These are phyloP conservation scores for Benitochromis conjunctus DNA, from an alignment of 2,113 vertebrate genomes.

Conservation along the genomic window DNA sequence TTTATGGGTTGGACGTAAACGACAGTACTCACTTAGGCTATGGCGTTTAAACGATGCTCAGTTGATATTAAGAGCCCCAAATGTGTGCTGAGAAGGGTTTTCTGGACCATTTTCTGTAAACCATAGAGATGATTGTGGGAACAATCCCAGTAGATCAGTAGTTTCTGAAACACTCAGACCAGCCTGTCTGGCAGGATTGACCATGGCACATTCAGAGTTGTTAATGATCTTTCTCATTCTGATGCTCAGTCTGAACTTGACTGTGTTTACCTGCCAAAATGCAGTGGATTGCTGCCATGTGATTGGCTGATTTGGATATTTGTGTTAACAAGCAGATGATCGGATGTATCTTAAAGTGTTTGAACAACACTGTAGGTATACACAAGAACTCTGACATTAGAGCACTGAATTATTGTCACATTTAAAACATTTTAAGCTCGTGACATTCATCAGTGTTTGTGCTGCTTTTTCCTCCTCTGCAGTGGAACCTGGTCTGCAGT, in stretches of 20 bases:
- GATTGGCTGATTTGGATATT: background rate
- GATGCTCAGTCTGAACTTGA: background rate
- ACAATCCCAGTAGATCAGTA: background rate
- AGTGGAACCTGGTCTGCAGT: conserved; percentile 85
- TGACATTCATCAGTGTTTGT: background rate
- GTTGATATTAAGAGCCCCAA: background rate
- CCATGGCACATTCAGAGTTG: background rate
- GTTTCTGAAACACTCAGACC: background rate
- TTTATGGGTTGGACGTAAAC: background rate
- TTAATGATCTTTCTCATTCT: background rate
- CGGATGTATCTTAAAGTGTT: background rate
- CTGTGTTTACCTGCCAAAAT: background rate
- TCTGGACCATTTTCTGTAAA: background rate
- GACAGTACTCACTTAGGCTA: background rate
- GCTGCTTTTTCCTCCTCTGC: background rate
- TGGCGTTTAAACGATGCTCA: background rate
- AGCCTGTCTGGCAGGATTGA: background rate
- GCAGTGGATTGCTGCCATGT: background rate
- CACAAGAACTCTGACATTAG: background rate
- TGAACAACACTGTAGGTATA: no score
- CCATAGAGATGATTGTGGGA: background rate
- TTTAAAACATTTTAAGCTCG: background rate
- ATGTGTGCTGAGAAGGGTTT: background rate
- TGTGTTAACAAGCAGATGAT: background rate
- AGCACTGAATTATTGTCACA: background rate